A percentile compares a stretch with the other conserved stretches of the same genome.
These are phyloP conservation scores for Paratilapia polleni DNA, from an alignment of 2,113 vertebrate genomes.

Conservation along the genomic window DNA sequence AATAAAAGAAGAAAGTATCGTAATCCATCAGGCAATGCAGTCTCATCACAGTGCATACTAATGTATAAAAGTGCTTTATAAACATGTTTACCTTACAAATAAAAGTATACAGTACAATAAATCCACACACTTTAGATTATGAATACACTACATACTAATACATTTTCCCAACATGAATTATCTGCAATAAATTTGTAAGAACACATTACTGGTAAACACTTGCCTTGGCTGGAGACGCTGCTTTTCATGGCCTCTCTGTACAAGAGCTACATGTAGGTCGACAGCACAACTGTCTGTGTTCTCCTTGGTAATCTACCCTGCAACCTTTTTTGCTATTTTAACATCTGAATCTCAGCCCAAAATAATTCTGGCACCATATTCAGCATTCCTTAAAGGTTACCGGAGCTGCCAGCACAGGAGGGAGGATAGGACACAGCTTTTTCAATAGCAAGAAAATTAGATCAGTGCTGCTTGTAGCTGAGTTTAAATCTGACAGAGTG, in stretches of 20 bases:
- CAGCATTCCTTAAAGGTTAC: constrained; percentile 71
- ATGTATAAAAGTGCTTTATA: constrained; percentile 19
- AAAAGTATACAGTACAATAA: background rate
- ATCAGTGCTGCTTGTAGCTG: constrained; percentile 22
- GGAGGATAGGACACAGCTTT: constrained; percentile 43
- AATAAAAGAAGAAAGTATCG: constrained; percentile 47
- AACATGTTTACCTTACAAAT: constrained; percentile 36
- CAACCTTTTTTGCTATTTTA: constrained; percentile 79
- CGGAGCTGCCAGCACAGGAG: constrained; percentile 57
- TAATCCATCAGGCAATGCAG: constrained; percentile 13
- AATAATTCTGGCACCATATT: constrained; percentile 76
- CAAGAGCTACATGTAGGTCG: constrained; percentile 57
- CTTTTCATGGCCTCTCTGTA: constrained; percentile 52
- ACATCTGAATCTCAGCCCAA: constrained; percentile 74
- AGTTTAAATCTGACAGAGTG: constrained; percentile 13
- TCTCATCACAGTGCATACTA: constrained; percentile 17
- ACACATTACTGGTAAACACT: constrained; percentile 45
- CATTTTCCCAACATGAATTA: constrained; percentile 9
- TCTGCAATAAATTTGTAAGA: constrained; percentile 10
- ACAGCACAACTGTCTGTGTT: constrained; percentile 58
- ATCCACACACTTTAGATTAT: constrained; percentile 4
- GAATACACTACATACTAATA: background rate
- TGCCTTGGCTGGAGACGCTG: constrained; percentile 64
- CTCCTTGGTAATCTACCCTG: constrained; percentile 69
- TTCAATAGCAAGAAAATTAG: constrained; percentile 42